Conservation (phyloP, 2,797 vertebrate genomes). For the Anabacerthia variegaticeps region DNA sequence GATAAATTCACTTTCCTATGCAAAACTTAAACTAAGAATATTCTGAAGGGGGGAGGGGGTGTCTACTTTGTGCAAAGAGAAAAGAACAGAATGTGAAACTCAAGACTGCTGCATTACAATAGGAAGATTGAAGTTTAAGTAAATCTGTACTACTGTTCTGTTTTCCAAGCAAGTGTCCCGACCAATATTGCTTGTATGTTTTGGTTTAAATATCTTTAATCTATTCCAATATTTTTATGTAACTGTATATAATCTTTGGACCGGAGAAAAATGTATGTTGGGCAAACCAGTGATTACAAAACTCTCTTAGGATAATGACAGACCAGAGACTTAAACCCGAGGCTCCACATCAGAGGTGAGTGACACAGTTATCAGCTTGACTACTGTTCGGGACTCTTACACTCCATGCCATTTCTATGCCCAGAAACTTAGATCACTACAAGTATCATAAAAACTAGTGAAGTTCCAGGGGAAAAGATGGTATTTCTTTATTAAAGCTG, state of each 20-base stretch:
- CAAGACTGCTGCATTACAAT: not conserved
- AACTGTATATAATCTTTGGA: not conserved
- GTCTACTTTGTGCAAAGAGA: not conserved
- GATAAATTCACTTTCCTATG: not conserved
- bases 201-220: not conserved
- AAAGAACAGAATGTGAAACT: not conserved
- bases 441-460: not conserved
- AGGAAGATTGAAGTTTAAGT: not conserved
- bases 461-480: not conserved
- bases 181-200: not conserved
- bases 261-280: not conserved
- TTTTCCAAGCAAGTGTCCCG: not conserved
- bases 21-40: not conserved
- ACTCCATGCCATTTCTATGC: not conserved
- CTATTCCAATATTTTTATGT: not conserved
- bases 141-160: not conserved
- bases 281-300: not conserved
- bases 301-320: not conserved
- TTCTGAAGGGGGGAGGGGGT: not conserved
- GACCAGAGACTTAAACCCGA: not conserved
- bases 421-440: not conserved
- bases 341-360: not conserved
- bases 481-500: not conserved
- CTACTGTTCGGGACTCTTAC: not conserved
- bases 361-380: not conserved